These are phyloP conservation scores for Alethe diademata DNA, from an alignment of 2,113 vertebrate species.

Conservation along the genomic window DNA sequence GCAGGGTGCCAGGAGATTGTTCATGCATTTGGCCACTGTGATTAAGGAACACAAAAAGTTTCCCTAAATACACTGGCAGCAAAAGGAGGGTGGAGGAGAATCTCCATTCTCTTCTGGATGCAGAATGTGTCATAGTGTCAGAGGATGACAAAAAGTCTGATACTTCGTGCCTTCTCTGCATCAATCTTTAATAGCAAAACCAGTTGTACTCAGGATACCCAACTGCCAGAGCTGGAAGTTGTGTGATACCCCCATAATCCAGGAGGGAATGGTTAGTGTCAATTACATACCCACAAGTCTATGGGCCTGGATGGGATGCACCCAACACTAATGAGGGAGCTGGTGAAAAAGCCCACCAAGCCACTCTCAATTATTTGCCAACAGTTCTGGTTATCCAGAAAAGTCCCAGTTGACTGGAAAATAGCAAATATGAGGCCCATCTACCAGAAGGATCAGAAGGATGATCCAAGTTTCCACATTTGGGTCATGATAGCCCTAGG, in stretches of 20 bases:
- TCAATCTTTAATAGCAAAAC: neutral
- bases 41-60: neutral
- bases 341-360: neutral
- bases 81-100: neutral
- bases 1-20: neutral
- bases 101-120: neutral
- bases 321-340: neutral
- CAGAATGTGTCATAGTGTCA: neutral
- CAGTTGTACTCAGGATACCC: too few species aligned
- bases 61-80: neutral
- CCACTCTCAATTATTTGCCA: neutral
- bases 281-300: neutral
- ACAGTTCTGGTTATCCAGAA: neutral
- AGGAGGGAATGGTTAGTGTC: neutral
- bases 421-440: neutral
- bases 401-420: neutral
- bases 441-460: neutral
- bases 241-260: neutral
- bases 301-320: neutral
- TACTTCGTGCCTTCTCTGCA: neutral
- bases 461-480: accelerated
- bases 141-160: neutral
- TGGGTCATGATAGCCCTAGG: neutral
- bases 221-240: neutral
- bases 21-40: neutral